Conservation (phyloP, 2,888 invertebrate genomes). For the Tupiocoris notatus region DNA sequence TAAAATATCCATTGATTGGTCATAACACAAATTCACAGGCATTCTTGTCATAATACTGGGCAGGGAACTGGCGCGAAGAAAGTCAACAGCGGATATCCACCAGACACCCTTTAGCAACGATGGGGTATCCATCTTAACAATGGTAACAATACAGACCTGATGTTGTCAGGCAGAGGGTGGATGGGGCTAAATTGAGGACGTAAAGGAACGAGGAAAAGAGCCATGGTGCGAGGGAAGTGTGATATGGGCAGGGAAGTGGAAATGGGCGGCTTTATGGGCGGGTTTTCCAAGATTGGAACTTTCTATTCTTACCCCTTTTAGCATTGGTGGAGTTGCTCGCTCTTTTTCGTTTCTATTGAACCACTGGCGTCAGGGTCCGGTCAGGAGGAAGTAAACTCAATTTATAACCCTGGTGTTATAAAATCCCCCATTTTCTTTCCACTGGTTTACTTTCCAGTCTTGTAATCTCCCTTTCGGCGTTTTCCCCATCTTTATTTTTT, state of each 20-base stretch:
- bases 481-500: neutral
- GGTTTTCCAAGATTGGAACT: slow-evolving; percentile 39
- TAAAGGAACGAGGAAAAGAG: neutral
- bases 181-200: neutral
- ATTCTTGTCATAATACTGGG: too few species aligned
- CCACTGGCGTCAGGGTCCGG: neutral
- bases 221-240: too few species aligned
- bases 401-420: slow-evolving; percentile 39
- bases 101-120: neutral
- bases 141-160: slow-evolving; percentile 39
- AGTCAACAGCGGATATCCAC: neutral
- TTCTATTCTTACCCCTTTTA: slow-evolving; percentile 35
- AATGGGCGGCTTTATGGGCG: slow-evolving; percentile 35
- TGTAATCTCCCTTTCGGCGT: neutral
- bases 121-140: slow-evolving; percentile 22
- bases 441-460: neutral
- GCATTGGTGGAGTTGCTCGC: neutral
- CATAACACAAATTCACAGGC: too few species aligned
- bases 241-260: neutral
- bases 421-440: slow-evolving; percentile 21
- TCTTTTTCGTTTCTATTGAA: slow-evolving; percentile 32
- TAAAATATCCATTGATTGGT: too few species aligned
- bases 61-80: neutral
- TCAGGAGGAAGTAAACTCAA: slow-evolving; percentile 27
- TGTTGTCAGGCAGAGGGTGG: slow-evolving; percentile 15